Evolutionary conservation across 2,113 vertebrate species (phyloP).

Genomic region (Microtus ochrogaster): DNA sequence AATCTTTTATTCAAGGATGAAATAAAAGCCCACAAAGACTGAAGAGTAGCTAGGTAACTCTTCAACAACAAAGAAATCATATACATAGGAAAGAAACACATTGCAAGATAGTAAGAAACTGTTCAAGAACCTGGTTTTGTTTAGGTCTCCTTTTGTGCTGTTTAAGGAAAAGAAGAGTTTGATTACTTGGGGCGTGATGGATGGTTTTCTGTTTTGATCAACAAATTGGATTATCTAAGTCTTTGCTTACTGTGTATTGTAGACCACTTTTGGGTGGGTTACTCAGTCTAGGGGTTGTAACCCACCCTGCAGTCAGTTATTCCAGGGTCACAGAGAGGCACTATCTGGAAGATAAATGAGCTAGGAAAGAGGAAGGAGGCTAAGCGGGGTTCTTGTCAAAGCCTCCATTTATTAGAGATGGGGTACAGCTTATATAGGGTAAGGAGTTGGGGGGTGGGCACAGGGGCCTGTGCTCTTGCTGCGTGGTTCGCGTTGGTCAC

Average conservation of each 20-base stretch:
- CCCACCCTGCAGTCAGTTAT: too few species aligned
- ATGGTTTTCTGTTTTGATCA: neutral
- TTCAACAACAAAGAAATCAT: neutral
- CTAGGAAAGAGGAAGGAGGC: too few species aligned
- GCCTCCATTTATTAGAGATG: too few species aligned
- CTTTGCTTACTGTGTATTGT: neutral
- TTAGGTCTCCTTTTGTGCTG: neutral
- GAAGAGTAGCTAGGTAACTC: neutral
- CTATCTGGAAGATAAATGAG: too few species aligned
- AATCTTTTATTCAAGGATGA: neutral
- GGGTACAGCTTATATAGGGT: too few species aligned
- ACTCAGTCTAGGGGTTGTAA: too few species aligned
- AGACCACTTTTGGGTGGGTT: too few species aligned
- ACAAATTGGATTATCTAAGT: neutral
- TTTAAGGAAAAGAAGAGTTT: neutral
- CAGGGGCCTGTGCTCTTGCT: too few species aligned
- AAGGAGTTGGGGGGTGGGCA: too few species aligned
- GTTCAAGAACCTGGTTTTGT: neutral
- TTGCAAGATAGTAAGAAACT: neutral
- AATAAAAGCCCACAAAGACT: neutral
- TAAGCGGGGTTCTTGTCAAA: too few species aligned
- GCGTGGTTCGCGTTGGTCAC: too few species aligned
- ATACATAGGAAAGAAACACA: neutral
- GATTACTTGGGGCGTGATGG: neutral
- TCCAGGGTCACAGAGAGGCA: too few species aligned